These are phyloP conservation scores for Thera britannica DNA, from an alignment of 2,888 invertebrate species.

Conservation along the genomic window DNA sequence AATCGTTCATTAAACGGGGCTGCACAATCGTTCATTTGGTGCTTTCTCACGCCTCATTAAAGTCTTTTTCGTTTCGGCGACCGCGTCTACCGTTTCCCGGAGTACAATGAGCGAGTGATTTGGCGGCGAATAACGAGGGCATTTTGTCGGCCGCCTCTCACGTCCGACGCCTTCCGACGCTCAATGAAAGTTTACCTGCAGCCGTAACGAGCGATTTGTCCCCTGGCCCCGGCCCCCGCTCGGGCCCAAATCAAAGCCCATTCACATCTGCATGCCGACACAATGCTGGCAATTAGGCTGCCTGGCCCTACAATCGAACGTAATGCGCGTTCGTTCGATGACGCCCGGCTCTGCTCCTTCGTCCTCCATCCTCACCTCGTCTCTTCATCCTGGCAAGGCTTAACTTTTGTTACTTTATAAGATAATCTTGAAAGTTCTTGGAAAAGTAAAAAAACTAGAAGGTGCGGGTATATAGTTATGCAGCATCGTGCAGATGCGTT, in stretches of 20 bases:
- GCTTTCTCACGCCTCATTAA: constrained; percentile 84
- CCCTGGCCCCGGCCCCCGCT: constrained; percentile 77
- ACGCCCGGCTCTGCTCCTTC: constrained; percentile 47
- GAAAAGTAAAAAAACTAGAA: too few species aligned
- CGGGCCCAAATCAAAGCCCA: constrained; percentile 84
- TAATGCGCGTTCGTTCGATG: constrained; percentile 80
- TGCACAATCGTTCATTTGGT: constrained; percentile 82
- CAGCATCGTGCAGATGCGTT: too few species aligned
- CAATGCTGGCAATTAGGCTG: constrained; percentile 85
- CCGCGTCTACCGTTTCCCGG: constrained; percentile 84
- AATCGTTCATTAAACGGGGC: constrained; percentile 77
- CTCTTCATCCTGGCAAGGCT: constrained; percentile 32
- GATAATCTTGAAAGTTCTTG: not conserved
- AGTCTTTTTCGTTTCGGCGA: constrained; percentile 83
- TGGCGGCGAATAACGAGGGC: constrained; percentile 85
- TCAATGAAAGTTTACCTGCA: constrained; percentile 86
- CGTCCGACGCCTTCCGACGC: constrained; percentile 85
- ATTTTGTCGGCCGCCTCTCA: constrained; percentile 84
- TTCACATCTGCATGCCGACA: constrained; percentile 86
- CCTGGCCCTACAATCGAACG: constrained; percentile 82
- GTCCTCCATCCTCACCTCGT: constrained; percentile 34
- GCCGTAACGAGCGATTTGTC: constrained; percentile 85
- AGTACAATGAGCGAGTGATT: constrained; percentile 84
- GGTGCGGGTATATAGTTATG: too few species aligned
- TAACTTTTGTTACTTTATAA: constrained; percentile 3